Base-by-base conservation (phyloP, 2,888 invertebrate genomes). In the Coleophora flavipennella region DNA sequence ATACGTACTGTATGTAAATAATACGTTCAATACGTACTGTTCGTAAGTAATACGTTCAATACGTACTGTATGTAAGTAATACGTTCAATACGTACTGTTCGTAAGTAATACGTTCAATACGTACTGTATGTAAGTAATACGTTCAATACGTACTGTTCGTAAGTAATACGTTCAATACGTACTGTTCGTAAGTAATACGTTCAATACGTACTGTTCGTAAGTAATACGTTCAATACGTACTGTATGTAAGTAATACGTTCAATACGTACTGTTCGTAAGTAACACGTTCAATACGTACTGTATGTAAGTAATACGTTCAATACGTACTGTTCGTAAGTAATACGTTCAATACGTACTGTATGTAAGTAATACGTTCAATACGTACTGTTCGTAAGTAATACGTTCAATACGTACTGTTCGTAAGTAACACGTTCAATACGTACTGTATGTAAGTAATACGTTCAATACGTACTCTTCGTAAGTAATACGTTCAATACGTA, bases 181-280 rank as follows among this genome's bases (percentile, higher is more conserved):
- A 81, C 83, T 54, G 62, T 69, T 40, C 77, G 61, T 44, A 83
- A 67, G 51, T 77, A 73, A 41, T 59, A 63, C 35, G 63, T 78
- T 50, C n/a, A n/a, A n/a, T 39, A 62, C 68, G 25, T 65, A 81
- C 83, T 54, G 62, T 69, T 40, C 77, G 61, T 44, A 83, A 67
- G 51, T 77, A 73, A 41, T 59, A 63, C 35, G 63, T 78, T 50
- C n/a, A n/a, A n/a, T 39, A 62, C 68, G 25, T 65, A 81, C 83
- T 54, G 62, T 69, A 41, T 77, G 61, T 44, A 83, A 67, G 51
- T 77, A 73, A 41, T 59, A 63, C 35, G 63, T 78, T 50, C n/a
- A n/a, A n/a, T 39, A 62, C 68, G 25, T 65, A 81, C 83, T 54
- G 62, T 69, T 40, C 77, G 61, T 44, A 83, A 67, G 51, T 77